A percentile compares a stretch with the other conserved stretches of the same genome.
These are phyloP conservation scores for Orchestia grillus DNA, from an alignment of 1,140 invertebrate genomes.

Conservation along the genomic window DNA sequence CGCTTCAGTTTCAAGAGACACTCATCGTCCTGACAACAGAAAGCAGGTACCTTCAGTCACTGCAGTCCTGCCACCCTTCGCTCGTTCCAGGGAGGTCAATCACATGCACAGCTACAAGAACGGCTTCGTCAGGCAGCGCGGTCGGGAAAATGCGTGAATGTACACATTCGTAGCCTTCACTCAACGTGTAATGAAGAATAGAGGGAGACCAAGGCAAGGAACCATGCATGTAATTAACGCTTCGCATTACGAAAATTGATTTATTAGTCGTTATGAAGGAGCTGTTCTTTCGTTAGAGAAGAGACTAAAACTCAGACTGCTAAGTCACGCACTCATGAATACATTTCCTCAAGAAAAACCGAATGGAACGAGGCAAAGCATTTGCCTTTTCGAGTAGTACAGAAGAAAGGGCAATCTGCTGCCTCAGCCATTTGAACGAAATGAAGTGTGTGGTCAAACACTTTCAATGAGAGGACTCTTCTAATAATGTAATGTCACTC, in stretches of 20 bases:
- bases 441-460: neutral
- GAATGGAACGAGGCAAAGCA: neutral
- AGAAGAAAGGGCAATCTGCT: neutral
- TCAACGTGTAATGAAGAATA: neutral
- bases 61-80: neutral
- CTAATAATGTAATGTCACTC: neutral
- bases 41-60: neutral
- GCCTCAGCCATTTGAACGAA: neutral
- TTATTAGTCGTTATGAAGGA: constrained; percentile 22
- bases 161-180: neutral
- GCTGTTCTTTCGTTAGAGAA: constrained; percentile 3
- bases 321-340: neutral
- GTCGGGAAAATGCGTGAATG: neutral
- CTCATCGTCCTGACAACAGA: neutral
- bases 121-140: neutral
- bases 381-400: neutral
- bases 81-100: neutral
- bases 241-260: constrained; percentile 27
- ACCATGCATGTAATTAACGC: constrained; percentile 18
- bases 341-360: neutral
- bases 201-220: constrained; percentile 14
- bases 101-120: constrained; percentile 15
- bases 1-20: neutral
- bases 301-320: neutral
- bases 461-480: neutral